Base-by-base conservation (phyloP, 2,113 vertebrate genomes). In the Psittacara wagleri region DNA sequence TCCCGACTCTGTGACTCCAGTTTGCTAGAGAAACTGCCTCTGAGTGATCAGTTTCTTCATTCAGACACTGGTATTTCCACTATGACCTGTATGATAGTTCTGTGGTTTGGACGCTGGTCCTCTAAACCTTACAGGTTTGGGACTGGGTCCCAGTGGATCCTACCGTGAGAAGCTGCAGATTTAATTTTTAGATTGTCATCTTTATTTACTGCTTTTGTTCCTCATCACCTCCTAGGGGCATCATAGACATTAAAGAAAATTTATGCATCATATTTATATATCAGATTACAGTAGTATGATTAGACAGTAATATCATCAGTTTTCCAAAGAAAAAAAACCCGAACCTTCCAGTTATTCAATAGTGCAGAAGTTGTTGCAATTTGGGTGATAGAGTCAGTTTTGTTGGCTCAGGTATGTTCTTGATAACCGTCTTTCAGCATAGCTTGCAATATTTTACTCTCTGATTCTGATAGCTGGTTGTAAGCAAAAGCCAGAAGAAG, bases 121-220 rank as follows among this genome's bases (percentile, higher is more conserved):
- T 82, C 54, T 51, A 43, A 86, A 89, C 68, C 54, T 54, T 69
- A 19, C 20, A 70, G 51, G 46, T 90, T 89, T 92, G 81, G 51
- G 11, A 25, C 67, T 54, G 61, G 20, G 33, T 88, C 92, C 88
- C 90, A 20, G 72, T 62, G 72, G 68, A 57, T 86, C 48, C 28
- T 68, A 1, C 59, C 52, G 72, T 73, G 46, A 74, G 59, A 92
- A 22, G 64, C 79, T 37, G 41, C 59, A 62, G 72, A 41, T 77
- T 57, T 80, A 70, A 57, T 94, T 86, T 89, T 74, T 72, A 78
- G 46, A 67, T 75, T 92, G 28, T 72, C 52, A 75, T 88, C 55
- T 92, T 88, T 96, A 86, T 93, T 96, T 95, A 95, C 44, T 81
- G 61, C 46, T 92, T 52, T 67, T 27, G 9, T 88, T 93, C 83